These are phyloP conservation scores for Gallirallus australis DNA, from an alignment of 2,797 vertebrate genomes.

Conservation along the genomic window DNA sequence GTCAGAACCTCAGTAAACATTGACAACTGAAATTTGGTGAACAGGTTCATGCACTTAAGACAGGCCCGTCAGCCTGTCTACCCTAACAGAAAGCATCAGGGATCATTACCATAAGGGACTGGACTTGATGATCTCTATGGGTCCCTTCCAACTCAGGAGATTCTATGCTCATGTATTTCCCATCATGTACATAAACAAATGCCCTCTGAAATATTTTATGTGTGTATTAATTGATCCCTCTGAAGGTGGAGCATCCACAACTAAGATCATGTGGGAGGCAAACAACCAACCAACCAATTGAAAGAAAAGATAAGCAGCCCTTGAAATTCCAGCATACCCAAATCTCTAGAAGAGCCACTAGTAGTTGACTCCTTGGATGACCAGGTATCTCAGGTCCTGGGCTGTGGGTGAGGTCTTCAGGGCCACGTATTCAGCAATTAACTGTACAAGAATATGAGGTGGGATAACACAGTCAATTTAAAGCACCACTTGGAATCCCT, in stretches of 20 bases:
- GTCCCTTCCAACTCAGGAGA: no score
- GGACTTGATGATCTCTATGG: no score
- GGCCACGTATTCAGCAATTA: background rate
- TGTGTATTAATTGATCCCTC: background rate
- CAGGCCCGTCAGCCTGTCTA: background rate
- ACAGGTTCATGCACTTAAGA: background rate
- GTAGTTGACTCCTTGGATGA: background rate
- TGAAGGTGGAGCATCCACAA: background rate
- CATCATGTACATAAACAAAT: background rate
- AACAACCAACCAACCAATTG: background rate
- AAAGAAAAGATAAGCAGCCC: background rate
- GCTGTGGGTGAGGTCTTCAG: background rate
- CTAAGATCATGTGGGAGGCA: background rate
- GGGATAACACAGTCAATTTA: background rate
- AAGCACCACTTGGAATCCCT: background rate
- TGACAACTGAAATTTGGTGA: fast-evolving
- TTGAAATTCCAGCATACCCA: background rate
- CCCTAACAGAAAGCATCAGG: background rate
- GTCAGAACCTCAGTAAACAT: background rate
- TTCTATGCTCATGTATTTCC: background rate
- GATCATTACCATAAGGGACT: background rate
- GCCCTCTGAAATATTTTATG: background rate
- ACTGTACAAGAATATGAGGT: background rate
- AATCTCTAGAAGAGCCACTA: background rate
- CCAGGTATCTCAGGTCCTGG: background rate